Conservation (phyloP, 1,140 invertebrate genomes). For the Micrasema minimum region DNA sequence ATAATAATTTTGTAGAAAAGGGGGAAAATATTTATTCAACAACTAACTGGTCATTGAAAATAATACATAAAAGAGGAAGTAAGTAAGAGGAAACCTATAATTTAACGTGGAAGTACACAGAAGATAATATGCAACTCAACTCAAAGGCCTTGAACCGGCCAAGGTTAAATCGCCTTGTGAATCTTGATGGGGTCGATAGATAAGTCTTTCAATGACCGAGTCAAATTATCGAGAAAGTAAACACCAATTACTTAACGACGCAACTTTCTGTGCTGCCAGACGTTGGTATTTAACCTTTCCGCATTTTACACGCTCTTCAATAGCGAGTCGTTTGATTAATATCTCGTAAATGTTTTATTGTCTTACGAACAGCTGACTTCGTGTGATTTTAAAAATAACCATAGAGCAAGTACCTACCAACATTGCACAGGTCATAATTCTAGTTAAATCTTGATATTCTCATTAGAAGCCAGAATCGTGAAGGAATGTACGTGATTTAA, state of each 20-base stretch:
- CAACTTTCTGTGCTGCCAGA: not conserved
- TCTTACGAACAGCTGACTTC: not conserved
- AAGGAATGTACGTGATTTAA: too few species aligned
- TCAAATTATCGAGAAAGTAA: conserved; percentile 1
- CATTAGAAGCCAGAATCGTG: too few species aligned
- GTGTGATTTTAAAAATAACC: not conserved
- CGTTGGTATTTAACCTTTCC: conserved; percentile 11
- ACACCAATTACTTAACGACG: not conserved
- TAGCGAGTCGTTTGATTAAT: not conserved
- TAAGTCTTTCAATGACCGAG: not conserved
- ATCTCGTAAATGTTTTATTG: not conserved
- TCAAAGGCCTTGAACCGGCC: not conserved
- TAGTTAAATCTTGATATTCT: too few species aligned
- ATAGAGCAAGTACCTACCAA: not conserved
- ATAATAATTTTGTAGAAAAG: too few species aligned
- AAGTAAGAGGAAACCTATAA: too few species aligned
- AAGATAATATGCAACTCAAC: not conserved
- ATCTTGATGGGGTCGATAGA: not conserved
- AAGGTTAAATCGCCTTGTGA: not conserved
- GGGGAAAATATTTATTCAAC: too few species aligned
- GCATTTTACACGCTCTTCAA: conserved; percentile 1
- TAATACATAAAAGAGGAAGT: too few species aligned
- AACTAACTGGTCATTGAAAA: too few species aligned
- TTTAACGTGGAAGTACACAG: not conserved
- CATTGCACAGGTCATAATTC: not conserved